Base-by-base conservation (phyloP, 1,140 invertebrate genomes). In the Pogonomyrmex barbatus region DNA sequence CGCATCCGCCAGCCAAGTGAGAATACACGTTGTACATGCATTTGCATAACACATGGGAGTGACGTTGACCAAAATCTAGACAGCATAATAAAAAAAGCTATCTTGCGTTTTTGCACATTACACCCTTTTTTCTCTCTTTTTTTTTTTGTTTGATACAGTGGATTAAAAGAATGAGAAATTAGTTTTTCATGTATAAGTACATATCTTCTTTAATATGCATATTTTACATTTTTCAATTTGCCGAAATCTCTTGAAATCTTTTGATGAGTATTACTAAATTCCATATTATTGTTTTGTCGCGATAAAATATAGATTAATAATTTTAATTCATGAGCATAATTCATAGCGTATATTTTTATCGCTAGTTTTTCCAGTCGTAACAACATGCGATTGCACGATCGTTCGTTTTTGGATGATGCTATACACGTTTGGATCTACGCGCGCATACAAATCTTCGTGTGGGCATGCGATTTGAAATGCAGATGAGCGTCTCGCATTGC, bases 391-490 rank as follows among this genome's bases (percentile, higher is more conserved):
- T 56, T 6, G 77, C 42, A 9, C 50, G 67, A 71, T 54, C 4
- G 63, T 42, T 33, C 65, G 12, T 62, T 45, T 52, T 36, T 33
- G 36, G 9, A 56, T 17, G 65, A 58, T 71, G 33, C 76, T 70
- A 63, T 36, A 63, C 47, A 45, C 71, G 54, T 83, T 73, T 17
- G 24, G 30, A 36, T 36, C 6, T 24, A 36, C 75, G n/a, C 14
- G 39, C 67, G 76, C 54, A 58, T 77, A 87, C 79, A 83, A 90
- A 90, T 90, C 89, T 89, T 85, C 68, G 79, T 36, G 54, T 30
- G 79, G 71, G 73, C 84, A 73, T 30, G 36, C 86, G 84, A 92
- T 92, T 92, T 92, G 91, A 92, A 92, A 92, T 92, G 92, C 92
- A 92, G 91, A 92, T 92, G 92, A 92, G 88, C 87, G 91, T 91